Evolutionary conservation across 2,888 invertebrate genomes (phyloP).

Genomic region (Liposcelis brunnea): DNA sequence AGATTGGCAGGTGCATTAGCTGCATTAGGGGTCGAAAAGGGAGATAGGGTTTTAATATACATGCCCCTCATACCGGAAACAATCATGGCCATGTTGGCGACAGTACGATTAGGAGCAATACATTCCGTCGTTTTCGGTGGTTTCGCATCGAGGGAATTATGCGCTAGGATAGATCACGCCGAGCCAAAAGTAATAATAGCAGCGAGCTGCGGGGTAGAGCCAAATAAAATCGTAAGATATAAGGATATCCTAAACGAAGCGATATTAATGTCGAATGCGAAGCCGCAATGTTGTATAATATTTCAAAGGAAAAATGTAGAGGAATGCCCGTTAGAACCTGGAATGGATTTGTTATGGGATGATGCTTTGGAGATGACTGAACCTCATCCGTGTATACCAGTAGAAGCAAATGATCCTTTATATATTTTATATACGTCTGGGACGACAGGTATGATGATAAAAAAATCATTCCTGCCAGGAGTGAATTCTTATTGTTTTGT

Average conservation of each 20-base stretch:
- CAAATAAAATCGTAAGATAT: slow-evolving; percentile 61
- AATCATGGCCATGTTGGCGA: slow-evolving; percentile 74
- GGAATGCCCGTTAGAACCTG: slow-evolving; percentile 40
- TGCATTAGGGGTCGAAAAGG: slow-evolving; percentile 58
- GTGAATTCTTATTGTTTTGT: no score
- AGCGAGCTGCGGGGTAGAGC: slow-evolving; percentile 83
- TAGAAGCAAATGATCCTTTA: slow-evolving; percentile 75
- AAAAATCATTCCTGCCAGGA: background rate
- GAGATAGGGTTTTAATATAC: slow-evolving; percentile 77
- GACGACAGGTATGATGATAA: slow-evolving; percentile 47
- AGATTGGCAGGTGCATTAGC: slow-evolving; percentile 62
- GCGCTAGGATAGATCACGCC: slow-evolving; percentile 71
- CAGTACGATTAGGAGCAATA: slow-evolving; percentile 73
- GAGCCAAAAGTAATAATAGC: slow-evolving; percentile 77
- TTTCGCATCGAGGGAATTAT: slow-evolving; percentile 76
- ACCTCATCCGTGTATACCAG: slow-evolving; percentile 64
- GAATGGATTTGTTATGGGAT: slow-evolving; percentile 61
- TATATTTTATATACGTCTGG: slow-evolving; percentile 89
- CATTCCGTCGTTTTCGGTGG: slow-evolving; percentile 92
- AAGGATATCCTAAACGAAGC: slow-evolving; percentile 71
- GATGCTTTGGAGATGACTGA: slow-evolving; percentile 44
- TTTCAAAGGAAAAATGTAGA: slow-evolving; percentile 58
- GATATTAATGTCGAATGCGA: slow-evolving; percentile 45
- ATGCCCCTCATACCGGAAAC: slow-evolving; percentile 92
- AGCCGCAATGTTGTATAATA: slow-evolving; percentile 64